These are phyloP conservation scores for Stegastes partitus DNA, from an alignment of 2,113 vertebrate species.

Conservation along the genomic window DNA sequence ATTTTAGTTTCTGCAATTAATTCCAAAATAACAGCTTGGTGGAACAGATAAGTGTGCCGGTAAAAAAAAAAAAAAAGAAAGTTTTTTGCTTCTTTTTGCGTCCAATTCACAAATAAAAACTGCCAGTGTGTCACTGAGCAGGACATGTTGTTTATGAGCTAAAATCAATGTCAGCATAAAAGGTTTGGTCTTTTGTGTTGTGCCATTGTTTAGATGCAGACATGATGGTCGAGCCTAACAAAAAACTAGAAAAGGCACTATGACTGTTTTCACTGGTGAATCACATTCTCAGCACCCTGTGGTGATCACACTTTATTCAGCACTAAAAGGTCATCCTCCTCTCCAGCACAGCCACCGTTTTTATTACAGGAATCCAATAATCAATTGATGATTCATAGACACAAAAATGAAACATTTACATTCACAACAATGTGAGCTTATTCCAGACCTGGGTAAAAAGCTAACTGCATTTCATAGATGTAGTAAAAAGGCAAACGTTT, in stretches of 20 bases:
- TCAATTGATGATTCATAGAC: neutral
- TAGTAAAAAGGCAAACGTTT: no score
- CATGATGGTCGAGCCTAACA: neutral
- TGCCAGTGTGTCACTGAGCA: no score
- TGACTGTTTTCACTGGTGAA: conserved; percentile 26
- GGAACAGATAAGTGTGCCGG: no score
- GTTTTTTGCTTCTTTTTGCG: no score
- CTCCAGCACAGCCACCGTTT: neutral
- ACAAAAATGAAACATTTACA: conserved; percentile 7
- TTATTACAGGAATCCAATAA: conserved; percentile 11
- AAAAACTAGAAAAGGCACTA: neutral
- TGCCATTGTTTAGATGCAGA: neutral
- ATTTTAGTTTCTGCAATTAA: no score
- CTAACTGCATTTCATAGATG: no score
- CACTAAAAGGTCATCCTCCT: conserved; percentile 45
- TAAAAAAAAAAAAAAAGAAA: no score
- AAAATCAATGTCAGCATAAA: no score
- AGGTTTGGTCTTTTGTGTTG: no score
- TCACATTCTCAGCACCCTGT: conserved; percentile 29
- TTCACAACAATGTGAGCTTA: neutral
- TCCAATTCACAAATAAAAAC: no score
- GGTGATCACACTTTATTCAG: conserved; percentile 22
- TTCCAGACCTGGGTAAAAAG: neutral
- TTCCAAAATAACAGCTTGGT: no score
- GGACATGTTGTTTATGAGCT: no score